Conservation (phyloP, 2,797 vertebrate genomes). For the Rhinogobio ventralis region DNA sequence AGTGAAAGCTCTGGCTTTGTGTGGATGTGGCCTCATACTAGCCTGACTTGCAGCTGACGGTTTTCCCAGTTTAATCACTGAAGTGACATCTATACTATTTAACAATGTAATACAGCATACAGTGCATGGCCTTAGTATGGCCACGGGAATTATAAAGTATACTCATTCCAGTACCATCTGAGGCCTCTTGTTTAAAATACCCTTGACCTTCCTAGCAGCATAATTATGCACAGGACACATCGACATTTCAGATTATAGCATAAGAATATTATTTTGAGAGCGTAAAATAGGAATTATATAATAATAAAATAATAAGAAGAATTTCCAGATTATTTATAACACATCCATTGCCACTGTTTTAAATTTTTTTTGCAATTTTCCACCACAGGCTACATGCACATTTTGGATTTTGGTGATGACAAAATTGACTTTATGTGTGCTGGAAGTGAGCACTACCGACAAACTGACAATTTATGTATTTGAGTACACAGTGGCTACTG, state of each 20-base stretch:
- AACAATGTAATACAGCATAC: not conserved
- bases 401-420: not conserved
- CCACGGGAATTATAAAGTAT: not conserved
- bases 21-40: not conserved
- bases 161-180: not conserved
- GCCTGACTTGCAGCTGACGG: not conserved
- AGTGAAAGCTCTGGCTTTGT: no score
- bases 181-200: not conserved
- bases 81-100: no score
- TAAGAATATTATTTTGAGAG: not conserved
- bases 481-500: constrained; percentile 22
- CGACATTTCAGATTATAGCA: not conserved
- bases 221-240: not conserved
- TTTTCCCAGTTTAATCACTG: not conserved
- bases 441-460: not conserved
- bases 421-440: not conserved
- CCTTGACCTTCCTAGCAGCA: not conserved
- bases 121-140: not conserved
- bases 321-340: not conserved
- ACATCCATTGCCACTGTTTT: not conserved
- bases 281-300: not conserved
- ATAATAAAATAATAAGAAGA: not conserved
- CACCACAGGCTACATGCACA: not conserved
- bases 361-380: not conserved
- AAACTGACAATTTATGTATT: not conserved